These are phyloP conservation scores for Leucoptera coffeella DNA, from an alignment of 2,888 invertebrate genomes.

Conservation along the genomic window DNA sequence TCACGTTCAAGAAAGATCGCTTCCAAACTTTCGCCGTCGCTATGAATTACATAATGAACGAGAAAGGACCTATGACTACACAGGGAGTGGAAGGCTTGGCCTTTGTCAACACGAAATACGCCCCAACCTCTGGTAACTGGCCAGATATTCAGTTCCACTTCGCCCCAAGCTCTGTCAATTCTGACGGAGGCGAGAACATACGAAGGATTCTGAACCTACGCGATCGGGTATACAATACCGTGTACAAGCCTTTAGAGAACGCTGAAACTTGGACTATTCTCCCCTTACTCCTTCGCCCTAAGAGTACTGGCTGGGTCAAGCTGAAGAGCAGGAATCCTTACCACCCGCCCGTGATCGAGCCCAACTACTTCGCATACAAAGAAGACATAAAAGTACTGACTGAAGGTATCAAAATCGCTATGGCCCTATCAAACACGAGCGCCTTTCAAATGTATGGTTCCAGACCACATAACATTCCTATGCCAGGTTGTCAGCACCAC, in stretches of 20 bases:
- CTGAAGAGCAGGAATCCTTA: conserved; percentile 75
- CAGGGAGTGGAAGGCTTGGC: conserved; percentile 84
- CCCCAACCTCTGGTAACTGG: conserved; percentile 69
- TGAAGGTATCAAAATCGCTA: conserved; percentile 79
- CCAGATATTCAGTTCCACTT: conserved; percentile 87
- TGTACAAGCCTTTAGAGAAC: conserved; percentile 73
- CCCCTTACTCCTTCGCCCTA: conserved; percentile 75
- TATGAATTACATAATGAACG: conserved; percentile 74
- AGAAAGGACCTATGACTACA: conserved; percentile 77
- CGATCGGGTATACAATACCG: conserved; percentile 76
- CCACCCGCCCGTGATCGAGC: conserved; percentile 79
- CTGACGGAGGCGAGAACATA: conserved; percentile 77
- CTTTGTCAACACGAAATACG: conserved; percentile 81
- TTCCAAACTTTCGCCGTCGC: conserved; percentile 72
- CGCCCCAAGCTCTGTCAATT: conserved; percentile 76
- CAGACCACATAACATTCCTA: conserved; percentile 67
- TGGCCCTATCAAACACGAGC: conserved; percentile 70
- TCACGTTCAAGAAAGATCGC: conserved; percentile 70
- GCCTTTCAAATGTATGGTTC: conserved; percentile 80
- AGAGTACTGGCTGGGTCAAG: conserved; percentile 82
- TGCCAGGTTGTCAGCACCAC: conserved; percentile 76
- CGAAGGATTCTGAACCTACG: conserved; percentile 67
- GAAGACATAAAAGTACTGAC: conserved; percentile 73
- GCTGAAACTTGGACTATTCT: conserved; percentile 82
- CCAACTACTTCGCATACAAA: conserved; percentile 85